A percentile compares a stretch with the other conserved stretches of the same genome.
Conservation (phyloP, 30 jellyfish, hydroid and myxozoan species). For the Pseudorhiza aurosa region DNA sequence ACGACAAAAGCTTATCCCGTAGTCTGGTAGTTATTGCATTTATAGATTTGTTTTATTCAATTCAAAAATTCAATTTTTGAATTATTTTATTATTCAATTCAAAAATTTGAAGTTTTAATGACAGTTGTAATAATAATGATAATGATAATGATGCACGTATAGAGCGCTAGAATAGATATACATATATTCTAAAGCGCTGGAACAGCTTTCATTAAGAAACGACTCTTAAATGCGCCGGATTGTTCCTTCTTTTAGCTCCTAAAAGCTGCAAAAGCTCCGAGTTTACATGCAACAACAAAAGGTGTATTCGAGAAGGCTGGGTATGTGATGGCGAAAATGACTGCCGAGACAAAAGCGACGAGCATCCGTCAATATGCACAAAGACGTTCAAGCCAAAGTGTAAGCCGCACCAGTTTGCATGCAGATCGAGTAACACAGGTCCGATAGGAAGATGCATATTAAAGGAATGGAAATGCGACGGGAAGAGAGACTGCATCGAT, state of each 20-base stretch:
- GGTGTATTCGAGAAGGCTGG: conserved; percentile 62
- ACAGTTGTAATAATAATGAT: too few relatives aligned
- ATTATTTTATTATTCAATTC: too few relatives aligned
- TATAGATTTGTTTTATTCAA: too few relatives aligned
- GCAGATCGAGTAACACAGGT: conserved; percentile 46
- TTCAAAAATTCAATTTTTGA: too few relatives aligned
- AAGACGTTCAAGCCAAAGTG: conserved; percentile 23
- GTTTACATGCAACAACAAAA: conserved; percentile 63
- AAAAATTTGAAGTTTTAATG: too few relatives aligned
- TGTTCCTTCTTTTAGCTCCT: conserved; percentile 64
- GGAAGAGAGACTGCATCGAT: conserved; percentile 76
- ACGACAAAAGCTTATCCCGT: too few relatives aligned
- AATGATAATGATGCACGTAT: too few relatives aligned
- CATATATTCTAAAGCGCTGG: too few relatives aligned
- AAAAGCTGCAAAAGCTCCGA: conserved; percentile 48
- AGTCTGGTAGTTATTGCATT: too few relatives aligned
- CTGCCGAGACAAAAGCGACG: conserved; percentile 81
- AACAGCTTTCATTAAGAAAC: too few relatives aligned
- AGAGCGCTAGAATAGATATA: too few relatives aligned
- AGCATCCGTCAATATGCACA: conserved; percentile 53
- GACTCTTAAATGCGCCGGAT: too few relatives aligned
- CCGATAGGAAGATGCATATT: conserved; percentile 46
- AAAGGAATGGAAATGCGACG: conserved; percentile 65
- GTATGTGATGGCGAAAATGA: conserved; percentile 83
- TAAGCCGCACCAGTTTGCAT: conserved; percentile 45